A percentile compares a stretch with the other conserved stretches of the same genome.
phyloP scores from a whole-genome alignment of 2,797 vertebrate genomes.

The Gymnodraco acuticeps region DNA sequence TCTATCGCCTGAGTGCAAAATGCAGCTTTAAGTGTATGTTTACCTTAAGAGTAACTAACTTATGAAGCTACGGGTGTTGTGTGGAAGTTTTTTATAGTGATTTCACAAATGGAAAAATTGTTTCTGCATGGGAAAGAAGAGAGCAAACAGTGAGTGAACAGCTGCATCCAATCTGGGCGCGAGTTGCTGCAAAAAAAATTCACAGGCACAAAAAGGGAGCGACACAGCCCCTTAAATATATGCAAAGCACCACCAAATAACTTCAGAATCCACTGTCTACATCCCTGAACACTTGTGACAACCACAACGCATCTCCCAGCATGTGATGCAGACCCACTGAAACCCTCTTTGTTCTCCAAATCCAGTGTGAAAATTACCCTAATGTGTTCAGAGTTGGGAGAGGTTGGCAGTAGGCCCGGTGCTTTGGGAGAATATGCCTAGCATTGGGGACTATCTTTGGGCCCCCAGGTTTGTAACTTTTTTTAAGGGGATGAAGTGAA shows the following conservation, averaged over 20 bases:
- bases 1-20: conserved; percentile 31
- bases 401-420: conserved; percentile 48
- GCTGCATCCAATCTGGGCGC: conserved; percentile 41
- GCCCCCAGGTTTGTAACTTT: conserved; percentile 31
- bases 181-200: too few species aligned
- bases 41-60: conserved; percentile 8
- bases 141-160: conserved; percentile 31
- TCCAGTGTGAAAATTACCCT: conserved; percentile 79
- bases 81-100: conserved; percentile 3
- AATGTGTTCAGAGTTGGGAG: conserved; percentile 61
- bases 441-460: conserved; percentile 27
- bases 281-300: conserved; percentile 85
- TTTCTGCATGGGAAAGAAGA: conserved; percentile 26
- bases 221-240: conserved; percentile 68
- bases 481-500: background rate
- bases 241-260: conserved; percentile 81
- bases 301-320: conserved; percentile 81
- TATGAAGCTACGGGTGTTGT: background rate
- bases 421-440: conserved; percentile 34
- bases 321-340: conserved; percentile 81
- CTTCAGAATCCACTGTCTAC: conserved; percentile 73
- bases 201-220: conserved; percentile 37
- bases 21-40: background rate
- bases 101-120: conserved; percentile 5
- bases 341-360: conserved; percentile 86